Evolutionary conservation across 2,888 invertebrate species (phyloP).

Genomic region (Drosophila seclusa): DNA sequence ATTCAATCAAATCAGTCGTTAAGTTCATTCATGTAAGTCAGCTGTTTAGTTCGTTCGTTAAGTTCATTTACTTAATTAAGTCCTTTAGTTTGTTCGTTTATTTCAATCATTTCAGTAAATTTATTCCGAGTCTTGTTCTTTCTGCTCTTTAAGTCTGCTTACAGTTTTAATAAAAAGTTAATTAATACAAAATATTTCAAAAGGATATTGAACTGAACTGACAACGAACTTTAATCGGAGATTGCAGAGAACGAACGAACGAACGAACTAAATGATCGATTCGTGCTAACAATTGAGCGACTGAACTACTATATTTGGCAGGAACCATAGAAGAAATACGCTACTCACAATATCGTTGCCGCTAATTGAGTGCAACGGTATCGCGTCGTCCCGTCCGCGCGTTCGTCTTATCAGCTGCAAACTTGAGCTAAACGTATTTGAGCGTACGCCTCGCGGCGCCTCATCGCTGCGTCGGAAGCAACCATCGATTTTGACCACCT

Average conservation of each 20-base stretch:
- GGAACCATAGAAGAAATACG: background rate
- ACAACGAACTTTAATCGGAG: background rate
- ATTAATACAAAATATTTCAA: background rate
- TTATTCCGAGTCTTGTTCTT: background rate
- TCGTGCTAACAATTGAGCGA: background rate
- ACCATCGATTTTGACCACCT: slow-evolving; percentile 89
- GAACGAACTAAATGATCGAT: background rate
- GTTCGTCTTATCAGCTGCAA: slow-evolving; percentile 86
- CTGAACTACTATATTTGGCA: background rate
- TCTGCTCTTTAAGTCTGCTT: background rate
- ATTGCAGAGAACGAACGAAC: background rate
- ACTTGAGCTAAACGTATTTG: slow-evolving; percentile 84
- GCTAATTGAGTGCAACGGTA: slow-evolving; percentile 86
- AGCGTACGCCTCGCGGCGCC: slow-evolving; percentile 86
- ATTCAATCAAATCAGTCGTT: background rate
- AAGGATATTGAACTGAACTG: background rate
- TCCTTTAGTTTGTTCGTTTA: background rate
- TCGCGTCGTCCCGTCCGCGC: slow-evolving; percentile 86
- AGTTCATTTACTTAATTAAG: background rate
- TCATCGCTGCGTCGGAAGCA: slow-evolving; percentile 87
- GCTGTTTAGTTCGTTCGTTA: background rate
- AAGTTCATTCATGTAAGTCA: background rate
- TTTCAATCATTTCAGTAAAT: background rate
- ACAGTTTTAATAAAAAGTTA: background rate
- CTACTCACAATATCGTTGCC: slow-evolving; percentile 87